Base-by-base conservation (phyloP, 2,888 invertebrate species). In the Archaeoteleia sp. region DNA sequence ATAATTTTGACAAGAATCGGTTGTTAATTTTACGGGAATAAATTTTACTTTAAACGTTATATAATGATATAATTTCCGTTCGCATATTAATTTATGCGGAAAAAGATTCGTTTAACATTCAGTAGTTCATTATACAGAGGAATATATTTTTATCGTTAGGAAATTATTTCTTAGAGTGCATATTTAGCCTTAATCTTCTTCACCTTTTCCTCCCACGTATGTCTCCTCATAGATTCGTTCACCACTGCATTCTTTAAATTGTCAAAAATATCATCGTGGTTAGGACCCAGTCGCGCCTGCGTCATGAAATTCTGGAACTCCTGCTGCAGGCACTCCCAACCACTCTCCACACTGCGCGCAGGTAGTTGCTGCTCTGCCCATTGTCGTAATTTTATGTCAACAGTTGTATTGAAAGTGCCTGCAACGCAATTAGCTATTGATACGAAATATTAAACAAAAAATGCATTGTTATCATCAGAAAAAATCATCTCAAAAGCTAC, bases 331-430 rank as follows among this genome's bases (percentile, higher is more conserved):
- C 96, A 93, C 80, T 95, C 94, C 90, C 96, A 94, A 0, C 91
- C 90, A 0, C 88, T 91, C 85, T 94, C 93, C 1, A 96, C 93
- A 49, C 95, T 93, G 82, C 92, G 92, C 0, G 90, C 88, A 0
- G 98, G 97, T 51, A 99, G 87, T 43, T 92, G 93, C 66, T 93
- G 90, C 79, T 98, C 97, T 0, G 97, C 95, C 98, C 98, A 99
- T 77, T 97, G 95, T 67, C 95, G 92, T 8, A 99, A 88, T 83
- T 96, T 95, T 69, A 99, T 99, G 85, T 99, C 99, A 12, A 94
- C 93, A 30, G 92, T 90, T 0, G 95, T 95, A 85, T 95, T 95
- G 84, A 95, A 95, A 32, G 92, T 93, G 81, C 92, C 94, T 93
- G 75, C 71, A 69, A 58, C n/a, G 8, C 12, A 5, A 12, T 12